Evolutionary conservation across 2,888 invertebrate species (phyloP).

Genomic region (Leptothorax acervorum): DNA sequence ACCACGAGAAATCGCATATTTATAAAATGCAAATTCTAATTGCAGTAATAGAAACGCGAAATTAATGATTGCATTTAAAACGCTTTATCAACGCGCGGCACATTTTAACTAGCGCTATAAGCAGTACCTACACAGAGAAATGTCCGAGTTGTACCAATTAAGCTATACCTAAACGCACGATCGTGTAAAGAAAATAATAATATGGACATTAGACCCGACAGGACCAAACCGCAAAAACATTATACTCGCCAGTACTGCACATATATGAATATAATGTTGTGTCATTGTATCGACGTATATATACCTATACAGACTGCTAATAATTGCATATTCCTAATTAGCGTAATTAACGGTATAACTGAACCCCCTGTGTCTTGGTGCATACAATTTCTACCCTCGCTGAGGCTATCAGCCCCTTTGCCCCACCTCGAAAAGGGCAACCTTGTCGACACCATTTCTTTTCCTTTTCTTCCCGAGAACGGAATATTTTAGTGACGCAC

Average conservation of each 20-base stretch:
- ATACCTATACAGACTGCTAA: constrained; percentile 28
- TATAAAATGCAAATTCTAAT: constrained; percentile 81
- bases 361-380: constrained; percentile 45
- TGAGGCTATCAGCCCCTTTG: neutral
- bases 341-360: constrained; percentile 75
- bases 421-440: neutral
- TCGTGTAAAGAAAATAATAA: constrained; percentile 48
- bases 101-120: constrained; percentile 71
- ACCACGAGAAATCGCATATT: constrained; percentile 73
- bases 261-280: neutral
- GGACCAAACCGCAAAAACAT: constrained; percentile 4
- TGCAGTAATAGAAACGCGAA: constrained; percentile 78
- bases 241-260: constrained; percentile 19
- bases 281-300: constrained; percentile 16
- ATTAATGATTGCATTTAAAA: constrained; percentile 80
- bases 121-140: constrained; percentile 38
- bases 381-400: neutral
- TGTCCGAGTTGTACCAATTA: neutral
- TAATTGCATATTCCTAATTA: constrained; percentile 76
- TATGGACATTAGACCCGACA: neutral
- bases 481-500: constrained; percentile 47
- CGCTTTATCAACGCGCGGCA: constrained; percentile 75
- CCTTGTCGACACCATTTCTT: constrained; percentile 10
- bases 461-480: neutral
- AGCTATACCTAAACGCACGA: neutral